Conservation (phyloP, 2,113 vertebrate species). For the Elgaria multicarinata region DNA sequence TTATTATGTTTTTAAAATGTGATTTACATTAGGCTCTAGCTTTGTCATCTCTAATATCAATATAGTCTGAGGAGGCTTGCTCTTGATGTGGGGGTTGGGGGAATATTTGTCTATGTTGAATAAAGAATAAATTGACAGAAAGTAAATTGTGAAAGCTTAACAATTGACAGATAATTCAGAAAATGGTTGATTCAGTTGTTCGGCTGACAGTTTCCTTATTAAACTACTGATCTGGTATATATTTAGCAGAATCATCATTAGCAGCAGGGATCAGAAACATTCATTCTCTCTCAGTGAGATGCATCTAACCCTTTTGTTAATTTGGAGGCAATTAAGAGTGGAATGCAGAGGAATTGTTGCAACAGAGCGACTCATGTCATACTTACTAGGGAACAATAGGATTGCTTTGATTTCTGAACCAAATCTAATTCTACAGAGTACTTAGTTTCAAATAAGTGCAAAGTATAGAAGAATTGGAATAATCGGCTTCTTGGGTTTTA, state of each 20-base stretch:
- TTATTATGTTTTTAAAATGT: too few relatives aligned
- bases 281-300: conserved; percentile 66
- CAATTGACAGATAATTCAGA: conserved; percentile 62
- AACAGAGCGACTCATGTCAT: conserved; percentile 56
- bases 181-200: conserved; percentile 56
- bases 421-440: conserved; percentile 66
- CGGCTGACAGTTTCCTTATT: conserved; percentile 60
- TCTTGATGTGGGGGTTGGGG: conserved; percentile 37
- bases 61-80: conserved; percentile 13
- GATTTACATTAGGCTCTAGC: conserved; percentile 8
- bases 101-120: conserved; percentile 51
- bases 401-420: conserved; percentile 66
- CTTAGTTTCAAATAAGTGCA: conserved; percentile 69
- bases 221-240: conserved; percentile 46
- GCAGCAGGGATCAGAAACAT: conserved; percentile 66
- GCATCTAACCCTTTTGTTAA: conserved; percentile 67
- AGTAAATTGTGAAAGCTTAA: conserved; percentile 43
- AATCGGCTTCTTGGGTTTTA: conserved; percentile 64
- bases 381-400: conserved; percentile 59
- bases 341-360: conserved; percentile 57
- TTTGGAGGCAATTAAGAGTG: conserved; percentile 67
- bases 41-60: conserved; percentile 23
- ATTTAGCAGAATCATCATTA: conserved; percentile 64
- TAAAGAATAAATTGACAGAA: conserved; percentile 47
- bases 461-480: conserved; percentile 52